Evolutionary conservation across 2,888 invertebrate genomes (phyloP).

Genomic region (Acleris cristana): DNA sequence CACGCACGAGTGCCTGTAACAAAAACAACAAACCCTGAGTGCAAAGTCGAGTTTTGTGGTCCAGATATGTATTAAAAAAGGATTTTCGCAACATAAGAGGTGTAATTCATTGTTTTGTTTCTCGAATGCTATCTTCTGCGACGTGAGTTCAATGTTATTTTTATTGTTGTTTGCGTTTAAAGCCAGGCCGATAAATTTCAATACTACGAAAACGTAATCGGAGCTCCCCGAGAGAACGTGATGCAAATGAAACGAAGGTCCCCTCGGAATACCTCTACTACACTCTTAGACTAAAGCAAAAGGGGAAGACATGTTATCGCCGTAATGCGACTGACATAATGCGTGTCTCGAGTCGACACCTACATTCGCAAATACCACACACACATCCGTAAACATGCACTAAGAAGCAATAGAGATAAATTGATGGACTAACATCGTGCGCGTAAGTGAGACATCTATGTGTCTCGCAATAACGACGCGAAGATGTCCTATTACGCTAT

Average conservation of each 20-base stretch:
- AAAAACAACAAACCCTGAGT: slow-evolving; percentile 29
- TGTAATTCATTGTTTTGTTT: slow-evolving; percentile 28
- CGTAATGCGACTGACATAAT: too few relatives aligned
- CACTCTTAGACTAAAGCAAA: too few relatives aligned
- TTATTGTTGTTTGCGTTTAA: slow-evolving; percentile 18
- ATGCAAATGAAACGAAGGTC: not conserved
- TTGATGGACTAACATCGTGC: too few relatives aligned
- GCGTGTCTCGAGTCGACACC: too few relatives aligned
- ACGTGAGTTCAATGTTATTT: slow-evolving; percentile 18
- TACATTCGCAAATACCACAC: too few relatives aligned
- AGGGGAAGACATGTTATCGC: too few relatives aligned
- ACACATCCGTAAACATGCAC: too few relatives aligned
- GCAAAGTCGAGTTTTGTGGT: slow-evolving; percentile 28
- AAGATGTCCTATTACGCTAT: too few relatives aligned
- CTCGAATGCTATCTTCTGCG: slow-evolving; percentile 19
- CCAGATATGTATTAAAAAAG: slow-evolving; percentile 22
- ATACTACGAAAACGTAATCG: slow-evolving; percentile 10
- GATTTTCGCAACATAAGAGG: slow-evolving; percentile 26
- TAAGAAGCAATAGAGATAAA: too few relatives aligned
- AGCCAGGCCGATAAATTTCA: slow-evolving; percentile 18
- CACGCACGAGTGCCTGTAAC: slow-evolving; percentile 10
- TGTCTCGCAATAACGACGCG: too few relatives aligned
- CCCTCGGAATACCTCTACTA: not conserved
- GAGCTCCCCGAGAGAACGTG: not conserved
- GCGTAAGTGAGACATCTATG: too few relatives aligned